Percentiles rank a stretch among this genome's conserved stretches.
phyloP scores from a whole-genome alignment of 2,113 vertebrate species.

The Pristiophorus japonicus region DNA sequence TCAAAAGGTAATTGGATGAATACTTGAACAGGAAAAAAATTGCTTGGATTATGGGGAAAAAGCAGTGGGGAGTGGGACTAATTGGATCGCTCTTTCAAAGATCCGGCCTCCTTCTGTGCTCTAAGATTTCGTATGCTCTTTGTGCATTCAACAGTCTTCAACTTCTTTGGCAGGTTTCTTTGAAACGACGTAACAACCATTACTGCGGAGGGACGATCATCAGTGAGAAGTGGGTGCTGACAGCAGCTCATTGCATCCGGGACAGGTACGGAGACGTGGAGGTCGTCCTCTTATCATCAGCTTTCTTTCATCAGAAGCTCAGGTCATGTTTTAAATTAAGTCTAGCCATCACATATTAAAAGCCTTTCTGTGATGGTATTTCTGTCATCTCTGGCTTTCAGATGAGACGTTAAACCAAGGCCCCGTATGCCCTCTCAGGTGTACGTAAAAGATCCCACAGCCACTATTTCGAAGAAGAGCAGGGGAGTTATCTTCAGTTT shows the following conservation, averaged over 20 bases:
- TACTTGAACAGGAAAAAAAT: neutral
- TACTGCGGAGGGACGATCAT: constrained; percentile 77
- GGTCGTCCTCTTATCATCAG: neutral
- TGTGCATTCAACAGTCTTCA: neutral
- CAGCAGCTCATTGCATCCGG: constrained; percentile 72
- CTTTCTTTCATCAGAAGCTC: neutral
- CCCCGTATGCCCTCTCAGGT: too few relatives aligned
- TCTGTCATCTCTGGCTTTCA: neutral
- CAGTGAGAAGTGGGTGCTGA: constrained; percentile 68
- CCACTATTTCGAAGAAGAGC: too few relatives aligned
- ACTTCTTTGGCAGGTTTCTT: constrained; percentile 61
- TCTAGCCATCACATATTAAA: neutral
- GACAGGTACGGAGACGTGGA: constrained; percentile 50
- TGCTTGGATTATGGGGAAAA: neutral
- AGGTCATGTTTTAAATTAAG: neutral
- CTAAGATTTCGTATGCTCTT: neutral
- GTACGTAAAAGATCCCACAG: too few relatives aligned
- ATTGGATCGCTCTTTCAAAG: neutral
- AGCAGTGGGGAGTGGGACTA: neutral
- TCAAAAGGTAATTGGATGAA: neutral
- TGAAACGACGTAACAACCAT: constrained; percentile 63
- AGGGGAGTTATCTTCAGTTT: too few relatives aligned
- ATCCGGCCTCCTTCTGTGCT: neutral
- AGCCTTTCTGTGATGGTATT: neutral
- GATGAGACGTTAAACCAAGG: too few relatives aligned